Percentiles rank a stretch among this genome's conserved stretches.
Conservation (phyloP, 2,113 vertebrate species). For the Dicerorhinus sumatrensis region DNA sequence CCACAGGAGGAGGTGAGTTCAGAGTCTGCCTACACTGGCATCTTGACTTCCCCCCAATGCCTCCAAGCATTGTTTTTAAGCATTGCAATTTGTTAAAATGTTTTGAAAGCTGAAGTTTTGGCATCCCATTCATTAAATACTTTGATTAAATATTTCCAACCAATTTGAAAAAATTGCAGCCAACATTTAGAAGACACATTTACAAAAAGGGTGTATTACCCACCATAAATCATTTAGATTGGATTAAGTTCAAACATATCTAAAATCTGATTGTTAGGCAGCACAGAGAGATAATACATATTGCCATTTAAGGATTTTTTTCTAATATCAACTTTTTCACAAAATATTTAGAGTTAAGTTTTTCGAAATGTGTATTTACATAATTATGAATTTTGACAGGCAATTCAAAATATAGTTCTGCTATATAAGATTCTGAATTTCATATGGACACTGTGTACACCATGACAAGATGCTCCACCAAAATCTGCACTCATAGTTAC, state of each 20-base stretch:
- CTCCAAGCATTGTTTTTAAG: background rate
- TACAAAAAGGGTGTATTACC: background rate
- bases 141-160: background rate
- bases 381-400: background rate
- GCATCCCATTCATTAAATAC: background rate
- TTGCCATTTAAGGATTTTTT: background rate
- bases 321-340: background rate
- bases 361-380: background rate
- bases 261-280: background rate
- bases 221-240: background rate
- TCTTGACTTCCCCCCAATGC: too few relatives aligned
- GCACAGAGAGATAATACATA: background rate
- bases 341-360: background rate
- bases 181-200: background rate
- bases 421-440: background rate
- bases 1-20: too few relatives aligned
- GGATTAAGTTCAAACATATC: background rate
- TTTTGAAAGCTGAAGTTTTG: background rate
- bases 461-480: background rate
- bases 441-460: background rate
- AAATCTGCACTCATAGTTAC: background rate
- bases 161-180: background rate
- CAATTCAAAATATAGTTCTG: background rate
- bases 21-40: too few relatives aligned
- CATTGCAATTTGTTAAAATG: background rate